Percentiles rank a stretch among this genome's conserved stretches.
Conservation (phyloP, 2,113 vertebrate species). For the Castor canadensis region DNA sequence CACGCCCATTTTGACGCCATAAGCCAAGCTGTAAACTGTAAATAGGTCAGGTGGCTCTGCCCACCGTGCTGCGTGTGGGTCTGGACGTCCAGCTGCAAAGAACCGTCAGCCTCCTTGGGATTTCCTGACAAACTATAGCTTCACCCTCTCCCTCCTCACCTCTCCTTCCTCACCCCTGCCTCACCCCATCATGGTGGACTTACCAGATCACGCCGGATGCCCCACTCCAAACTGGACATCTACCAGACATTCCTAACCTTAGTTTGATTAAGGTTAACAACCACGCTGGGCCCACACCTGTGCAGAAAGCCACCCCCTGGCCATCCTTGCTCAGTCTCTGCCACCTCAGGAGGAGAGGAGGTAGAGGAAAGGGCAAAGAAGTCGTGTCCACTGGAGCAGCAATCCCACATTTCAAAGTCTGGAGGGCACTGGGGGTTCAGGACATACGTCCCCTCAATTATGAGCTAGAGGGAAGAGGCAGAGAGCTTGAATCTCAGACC, state of each 20-base stretch:
- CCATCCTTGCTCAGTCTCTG: too few relatives aligned
- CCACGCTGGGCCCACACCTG: too few relatives aligned
- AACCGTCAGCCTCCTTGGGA: too few relatives aligned
- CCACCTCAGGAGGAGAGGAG: background rate
- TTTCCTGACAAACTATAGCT: background rate
- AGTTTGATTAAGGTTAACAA: too few relatives aligned
- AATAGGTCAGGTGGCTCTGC: fast-evolving
- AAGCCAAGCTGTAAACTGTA: too few relatives aligned
- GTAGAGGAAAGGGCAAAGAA: background rate
- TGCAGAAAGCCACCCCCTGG: background rate
- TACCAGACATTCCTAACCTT: too few relatives aligned
- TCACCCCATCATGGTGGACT: fast-evolving
- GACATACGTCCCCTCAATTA: too few relatives aligned
- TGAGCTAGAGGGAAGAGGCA: background rate
- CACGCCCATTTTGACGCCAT: too few relatives aligned
- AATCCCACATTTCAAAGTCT: background rate
- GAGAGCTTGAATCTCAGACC: background rate
- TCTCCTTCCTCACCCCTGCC: fast-evolving
- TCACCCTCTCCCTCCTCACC: too few relatives aligned
- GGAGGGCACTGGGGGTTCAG: too few relatives aligned
- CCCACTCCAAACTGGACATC: fast-evolving
- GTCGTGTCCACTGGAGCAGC: too few relatives aligned
- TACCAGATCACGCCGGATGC: fast-evolving
- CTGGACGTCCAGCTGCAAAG: background rate
- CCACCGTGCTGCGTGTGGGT: fast-evolving